These are phyloP conservation scores for Poeciliopsis infans DNA, from an alignment of 2,797 vertebrate genomes.

Conservation along the genomic window DNA sequence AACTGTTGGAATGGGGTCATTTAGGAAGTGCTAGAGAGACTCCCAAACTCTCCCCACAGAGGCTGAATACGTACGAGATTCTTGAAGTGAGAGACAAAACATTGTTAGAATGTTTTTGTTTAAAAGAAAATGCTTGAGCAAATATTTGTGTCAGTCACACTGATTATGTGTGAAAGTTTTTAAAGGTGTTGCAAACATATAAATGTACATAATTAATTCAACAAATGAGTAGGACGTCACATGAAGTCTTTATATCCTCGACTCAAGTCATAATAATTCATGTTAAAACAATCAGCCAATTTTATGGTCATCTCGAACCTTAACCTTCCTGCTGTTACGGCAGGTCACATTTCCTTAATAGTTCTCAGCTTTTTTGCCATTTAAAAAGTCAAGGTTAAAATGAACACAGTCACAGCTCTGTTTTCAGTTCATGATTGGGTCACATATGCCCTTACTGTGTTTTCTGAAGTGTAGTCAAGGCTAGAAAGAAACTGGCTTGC, in stretches of 20 bases:
- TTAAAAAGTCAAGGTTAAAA: not conserved
- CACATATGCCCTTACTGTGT: not conserved
- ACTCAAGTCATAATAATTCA: not conserved
- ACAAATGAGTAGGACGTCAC: not conserved
- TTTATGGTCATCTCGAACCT: not conserved
- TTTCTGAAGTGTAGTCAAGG: not conserved
- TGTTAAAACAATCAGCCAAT: not conserved
- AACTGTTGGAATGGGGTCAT: conserved; percentile 22
- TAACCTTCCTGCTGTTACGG: not conserved
- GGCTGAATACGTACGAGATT: not conserved
- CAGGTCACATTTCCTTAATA: not conserved
- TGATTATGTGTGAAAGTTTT: not conserved
- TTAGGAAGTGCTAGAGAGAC: conserved; percentile 73
- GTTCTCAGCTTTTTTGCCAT: not conserved
- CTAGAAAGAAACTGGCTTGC: not conserved
- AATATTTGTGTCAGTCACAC: not conserved
- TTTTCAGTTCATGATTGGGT: not conserved
- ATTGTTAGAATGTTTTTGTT: not conserved
- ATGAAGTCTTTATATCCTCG: not conserved
- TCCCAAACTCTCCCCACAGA: conserved; percentile 33
- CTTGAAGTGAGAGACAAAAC: not conserved
- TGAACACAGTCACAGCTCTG: too few species aligned
- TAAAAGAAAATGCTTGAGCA: not conserved
- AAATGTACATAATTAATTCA: not conserved
- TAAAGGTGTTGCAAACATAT: not conserved